Percentiles rank a stretch among this genome's conserved stretches.
phyloP scores from a whole-genome alignment of 35 echinoderm and acorn worm genomes.

The Eucidaris tribuloides region DNA sequence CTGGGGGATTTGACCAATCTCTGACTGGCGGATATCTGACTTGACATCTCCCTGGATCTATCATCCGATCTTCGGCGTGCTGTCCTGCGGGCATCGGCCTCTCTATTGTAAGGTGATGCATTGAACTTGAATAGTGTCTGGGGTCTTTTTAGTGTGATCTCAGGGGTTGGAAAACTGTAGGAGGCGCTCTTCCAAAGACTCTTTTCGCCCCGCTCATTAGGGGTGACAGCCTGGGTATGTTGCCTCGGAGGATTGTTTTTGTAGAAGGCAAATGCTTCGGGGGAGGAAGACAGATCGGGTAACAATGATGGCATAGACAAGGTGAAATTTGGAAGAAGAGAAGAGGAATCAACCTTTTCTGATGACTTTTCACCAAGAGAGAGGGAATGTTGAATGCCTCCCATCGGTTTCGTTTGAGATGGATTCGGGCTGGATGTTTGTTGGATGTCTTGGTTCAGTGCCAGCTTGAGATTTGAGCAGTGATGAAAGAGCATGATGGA shows the following conservation, averaged over 20 bases:
- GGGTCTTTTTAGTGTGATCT: constrained; percentile 38
- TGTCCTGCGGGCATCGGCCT: not conserved
- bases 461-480: too few species aligned
- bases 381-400: too few species aligned
- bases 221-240: not conserved
- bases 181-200: not conserved
- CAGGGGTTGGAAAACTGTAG: not conserved
- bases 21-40: not conserved
- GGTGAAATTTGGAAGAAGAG: not conserved
- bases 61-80: not conserved
- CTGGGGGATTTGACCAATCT: not conserved
- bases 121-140: constrained; percentile 52
- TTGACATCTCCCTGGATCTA: not conserved
- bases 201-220: constrained; percentile 36
- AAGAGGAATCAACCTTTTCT: not conserved
- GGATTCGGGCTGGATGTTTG: too few species aligned
- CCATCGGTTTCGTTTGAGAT: too few species aligned
- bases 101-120: constrained; percentile 10
- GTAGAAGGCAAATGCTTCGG: not conserved
- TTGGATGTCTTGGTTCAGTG: too few species aligned
- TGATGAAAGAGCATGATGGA: too few species aligned
- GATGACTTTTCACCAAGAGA: too few species aligned
- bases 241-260: not conserved
- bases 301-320: not conserved
- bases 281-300: not conserved